Evolutionary conservation across 2,888 invertebrate genomes (phyloP).

Genomic region (Caenorhabditis sulstoni): DNA sequence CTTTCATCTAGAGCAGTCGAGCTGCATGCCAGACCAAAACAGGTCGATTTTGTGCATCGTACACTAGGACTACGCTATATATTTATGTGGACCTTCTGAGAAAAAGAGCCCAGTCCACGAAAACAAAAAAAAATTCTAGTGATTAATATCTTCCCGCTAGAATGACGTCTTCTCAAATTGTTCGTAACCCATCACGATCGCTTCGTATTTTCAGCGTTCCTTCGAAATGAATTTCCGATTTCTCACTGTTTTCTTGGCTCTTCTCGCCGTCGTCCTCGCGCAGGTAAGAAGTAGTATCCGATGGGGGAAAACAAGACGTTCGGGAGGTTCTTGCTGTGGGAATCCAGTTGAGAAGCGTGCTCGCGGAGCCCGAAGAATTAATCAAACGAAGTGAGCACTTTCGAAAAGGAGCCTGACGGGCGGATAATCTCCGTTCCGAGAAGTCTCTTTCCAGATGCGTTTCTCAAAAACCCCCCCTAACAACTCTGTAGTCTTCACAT

Average conservation of each 20-base stretch:
- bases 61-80: constrained; percentile 3
- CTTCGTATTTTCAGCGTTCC: constrained; percentile 19
- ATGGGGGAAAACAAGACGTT: too few relatives aligned
- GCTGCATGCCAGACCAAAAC: not conserved
- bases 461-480: too few relatives aligned
- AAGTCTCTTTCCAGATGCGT: too few relatives aligned
- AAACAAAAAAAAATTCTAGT: not conserved
- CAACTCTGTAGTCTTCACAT: too few relatives aligned
- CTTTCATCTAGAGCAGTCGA: not conserved
- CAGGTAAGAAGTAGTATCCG: constrained; percentile 28
- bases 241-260: constrained; percentile 23
- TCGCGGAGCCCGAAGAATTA: too few relatives aligned
- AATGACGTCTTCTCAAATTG: not conserved
- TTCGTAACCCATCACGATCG: not conserved
- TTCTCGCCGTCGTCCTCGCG: constrained; percentile 28
- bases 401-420: too few relatives aligned
- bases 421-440: too few relatives aligned
- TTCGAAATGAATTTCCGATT: constrained; percentile 34
- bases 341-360: too few relatives aligned
- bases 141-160: constrained; percentile 8
- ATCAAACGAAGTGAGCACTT: too few relatives aligned
- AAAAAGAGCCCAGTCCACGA: too few relatives aligned
- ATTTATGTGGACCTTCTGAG: constrained; percentile 8
- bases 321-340: not conserved
- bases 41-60: constrained; percentile 1